Evolutionary conservation across 2,113 vertebrate species (phyloP).

Genomic region (Aptenodytes forsteri): DNA sequence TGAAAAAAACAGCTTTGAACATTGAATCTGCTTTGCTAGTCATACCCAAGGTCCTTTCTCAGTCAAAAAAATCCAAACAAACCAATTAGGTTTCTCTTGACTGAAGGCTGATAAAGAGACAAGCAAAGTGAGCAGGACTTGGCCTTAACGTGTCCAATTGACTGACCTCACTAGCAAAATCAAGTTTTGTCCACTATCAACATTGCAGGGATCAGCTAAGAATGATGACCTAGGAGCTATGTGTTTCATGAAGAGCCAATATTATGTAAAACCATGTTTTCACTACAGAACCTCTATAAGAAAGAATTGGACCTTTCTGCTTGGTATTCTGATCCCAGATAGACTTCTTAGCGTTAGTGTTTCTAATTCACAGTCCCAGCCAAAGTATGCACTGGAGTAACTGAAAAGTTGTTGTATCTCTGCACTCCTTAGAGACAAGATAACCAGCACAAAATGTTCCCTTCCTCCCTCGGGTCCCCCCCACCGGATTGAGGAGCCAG

Average conservation of each 20-base stretch:
- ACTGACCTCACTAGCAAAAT: neutral
- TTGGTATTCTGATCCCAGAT: neutral
- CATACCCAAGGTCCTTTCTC: neutral
- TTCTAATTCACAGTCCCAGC: neutral
- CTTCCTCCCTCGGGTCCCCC: neutral
- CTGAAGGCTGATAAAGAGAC: neutral
- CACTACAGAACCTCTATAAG: neutral
- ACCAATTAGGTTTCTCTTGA: neutral
- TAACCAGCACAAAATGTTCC: neutral
- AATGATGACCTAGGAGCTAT: neutral
- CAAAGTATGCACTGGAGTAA: neutral
- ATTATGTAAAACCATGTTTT: neutral
- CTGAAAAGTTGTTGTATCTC: neutral
- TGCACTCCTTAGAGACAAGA: neutral
- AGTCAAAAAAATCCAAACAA: neutral
- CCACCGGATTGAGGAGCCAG: neutral
- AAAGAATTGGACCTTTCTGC: neutral
- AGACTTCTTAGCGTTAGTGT: rapidly evolving
- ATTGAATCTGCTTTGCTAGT: neutral
- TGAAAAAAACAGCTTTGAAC: neutral
- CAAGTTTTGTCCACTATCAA: neutral
- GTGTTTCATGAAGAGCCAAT: neutral
- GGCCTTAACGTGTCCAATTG: rapidly evolving
- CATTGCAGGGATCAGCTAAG: neutral
- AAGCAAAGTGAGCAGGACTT: neutral